A percentile compares a stretch with the other conserved stretches of the same genome.
phyloP scores from a whole-genome alignment of 2,797 vertebrate genomes.

The Gephyroberyx darwinii region DNA sequence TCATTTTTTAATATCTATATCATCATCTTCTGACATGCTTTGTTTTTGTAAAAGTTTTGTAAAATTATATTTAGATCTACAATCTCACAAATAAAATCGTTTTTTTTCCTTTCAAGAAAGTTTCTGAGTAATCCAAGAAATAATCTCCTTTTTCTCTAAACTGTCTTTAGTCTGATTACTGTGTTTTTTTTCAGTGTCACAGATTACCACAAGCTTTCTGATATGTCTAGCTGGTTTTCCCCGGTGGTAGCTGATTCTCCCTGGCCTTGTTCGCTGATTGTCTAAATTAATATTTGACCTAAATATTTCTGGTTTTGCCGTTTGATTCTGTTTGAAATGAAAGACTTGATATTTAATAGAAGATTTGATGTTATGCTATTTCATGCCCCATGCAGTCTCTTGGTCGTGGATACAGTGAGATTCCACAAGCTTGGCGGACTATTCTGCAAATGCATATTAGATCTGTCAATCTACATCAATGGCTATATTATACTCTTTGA shows the following conservation, averaged over 20 bases:
- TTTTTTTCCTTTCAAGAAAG: no score
- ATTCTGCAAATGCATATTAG: slow-evolving; percentile 45
- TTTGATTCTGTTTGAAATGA: slow-evolving; percentile 30
- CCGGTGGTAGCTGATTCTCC: no score
- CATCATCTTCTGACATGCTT: neutral
- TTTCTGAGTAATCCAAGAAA: no score
- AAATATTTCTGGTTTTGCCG: no score
- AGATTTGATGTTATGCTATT: slow-evolving; percentile 37
- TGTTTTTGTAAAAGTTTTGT: neutral
- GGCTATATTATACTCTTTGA: slow-evolving; percentile 62
- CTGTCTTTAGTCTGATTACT: no score
- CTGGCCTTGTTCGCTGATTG: no score
- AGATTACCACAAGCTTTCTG: no score
- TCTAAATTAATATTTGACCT: no score
- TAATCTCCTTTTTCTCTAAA: no score
- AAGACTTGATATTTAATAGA: slow-evolving; percentile 27
- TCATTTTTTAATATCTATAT: neutral
- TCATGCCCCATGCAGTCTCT: neutral
- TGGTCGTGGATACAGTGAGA: slow-evolving; percentile 26
- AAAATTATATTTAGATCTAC: neutral
- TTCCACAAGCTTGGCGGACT: slow-evolving; percentile 24
- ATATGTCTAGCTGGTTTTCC: no score
- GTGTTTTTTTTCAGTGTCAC: no score
- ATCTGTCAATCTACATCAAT: slow-evolving; percentile 56
- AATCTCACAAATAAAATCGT: neutral